Base-by-base conservation (phyloP, 2,888 invertebrate species). In the Caenorhabditis doughertyi region DNA sequence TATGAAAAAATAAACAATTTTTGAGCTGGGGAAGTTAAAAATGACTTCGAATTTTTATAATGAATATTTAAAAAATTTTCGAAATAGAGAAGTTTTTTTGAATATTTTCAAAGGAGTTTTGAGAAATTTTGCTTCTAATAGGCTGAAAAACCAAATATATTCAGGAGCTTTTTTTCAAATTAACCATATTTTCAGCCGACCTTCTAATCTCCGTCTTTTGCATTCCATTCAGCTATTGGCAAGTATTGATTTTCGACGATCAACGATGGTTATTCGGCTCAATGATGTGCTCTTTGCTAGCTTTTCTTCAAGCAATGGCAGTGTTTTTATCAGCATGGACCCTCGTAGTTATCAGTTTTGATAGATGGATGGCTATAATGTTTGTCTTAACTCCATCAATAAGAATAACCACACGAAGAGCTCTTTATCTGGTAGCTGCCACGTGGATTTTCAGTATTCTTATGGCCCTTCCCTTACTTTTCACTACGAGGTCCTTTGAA, bases 311-410 rank as follows among this genome's bases (percentile, higher is more conserved):
- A 88, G 91, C 91, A 1, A 91, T 92, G 23, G 89, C 92, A 0
- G 93, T 93, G 16, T 92, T 93, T 77, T 87, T 93, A 23, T 92
- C 92, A 84, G 92, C 93, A 1, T 92, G 93, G 89, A 93, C 93
- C 0, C 90, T 93, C 16, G 92, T 93, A 16, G 92, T 92, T n/a
- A 93, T 93, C 55, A 88, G 89, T 76, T 90, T 91, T 65, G 91
- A 91, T 65, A 89, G 91, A 18, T 91, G 90, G 86, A 85, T 92
- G 84, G 92, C 91, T 35, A 91, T 91, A 53, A 88, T 89, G 87
- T 91, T 90, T 74, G 89, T 91, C 21, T 79, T 91, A 64, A 85
- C 91, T 11, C 90, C 91, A 21, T 84, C 81, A 51, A 84, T 89
- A 44, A 80, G 89, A 21, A 81, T 90, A 42, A 91, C 88, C 11